Percentiles rank a stretch among this genome's conserved stretches.
phyloP scores from a whole-genome alignment of 2,113 vertebrate genomes.

The Butastur rufipennis region DNA sequence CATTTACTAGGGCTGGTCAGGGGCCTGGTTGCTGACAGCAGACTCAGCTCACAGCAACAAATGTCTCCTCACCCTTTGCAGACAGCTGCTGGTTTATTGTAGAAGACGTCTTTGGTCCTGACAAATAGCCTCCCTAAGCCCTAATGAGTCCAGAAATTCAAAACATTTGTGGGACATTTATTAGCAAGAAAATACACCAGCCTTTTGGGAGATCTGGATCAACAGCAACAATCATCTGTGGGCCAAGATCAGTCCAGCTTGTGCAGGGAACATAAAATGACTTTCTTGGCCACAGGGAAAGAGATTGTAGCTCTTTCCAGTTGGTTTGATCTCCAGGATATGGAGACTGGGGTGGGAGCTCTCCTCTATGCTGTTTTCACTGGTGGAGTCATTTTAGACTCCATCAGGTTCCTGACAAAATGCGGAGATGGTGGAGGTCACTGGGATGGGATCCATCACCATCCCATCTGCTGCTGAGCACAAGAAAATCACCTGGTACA shows the following conservation, averaged over 20 bases:
- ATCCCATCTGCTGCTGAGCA: neutral
- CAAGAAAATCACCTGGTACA: neutral
- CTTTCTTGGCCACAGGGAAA: neutral
- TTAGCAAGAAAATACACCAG: slow-evolving; percentile 55
- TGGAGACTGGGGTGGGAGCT: neutral
- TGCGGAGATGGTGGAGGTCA: neutral
- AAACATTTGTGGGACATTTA: slow-evolving; percentile 73
- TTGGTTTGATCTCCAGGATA: neutral
- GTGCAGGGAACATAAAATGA: neutral
- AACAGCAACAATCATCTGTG: neutral
- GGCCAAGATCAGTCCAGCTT: neutral
- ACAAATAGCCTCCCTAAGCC: slow-evolving; percentile 71
- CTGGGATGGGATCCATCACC: neutral
- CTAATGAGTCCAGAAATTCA: slow-evolving; percentile 66
- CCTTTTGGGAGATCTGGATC: slow-evolving; percentile 50
- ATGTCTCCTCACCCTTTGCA: slow-evolving; percentile 59
- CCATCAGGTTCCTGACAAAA: neutral
- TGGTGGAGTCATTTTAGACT: neutral
- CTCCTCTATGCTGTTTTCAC: neutral
- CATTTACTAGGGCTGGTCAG: slow-evolving; percentile 62
- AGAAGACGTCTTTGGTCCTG: slow-evolving; percentile 67
- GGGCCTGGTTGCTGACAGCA: slow-evolving; percentile 72
- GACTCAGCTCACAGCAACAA: slow-evolving; percentile 63
- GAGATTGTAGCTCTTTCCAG: neutral
- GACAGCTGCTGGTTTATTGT: slow-evolving; percentile 72